Evolutionary conservation across 2,113 vertebrate genomes (phyloP), one percentile per base, ranked within the genome.

Genomic region (Cyphomyrus plagiostoma): DNA sequence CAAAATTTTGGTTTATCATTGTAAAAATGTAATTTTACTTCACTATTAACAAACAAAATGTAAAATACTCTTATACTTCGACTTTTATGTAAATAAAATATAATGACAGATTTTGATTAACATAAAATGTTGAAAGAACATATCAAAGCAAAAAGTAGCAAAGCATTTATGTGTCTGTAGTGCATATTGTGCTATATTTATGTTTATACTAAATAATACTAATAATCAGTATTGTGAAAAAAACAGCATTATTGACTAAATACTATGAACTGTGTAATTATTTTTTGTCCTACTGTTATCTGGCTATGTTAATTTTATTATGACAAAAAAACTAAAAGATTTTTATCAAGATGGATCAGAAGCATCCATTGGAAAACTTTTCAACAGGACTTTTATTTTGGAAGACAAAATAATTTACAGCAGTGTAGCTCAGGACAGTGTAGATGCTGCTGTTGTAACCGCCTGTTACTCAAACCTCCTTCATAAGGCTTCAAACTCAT

Each of bases 401-500:
- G n/a, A 87, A 52, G 50, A 87, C 23, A 4, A 87, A 87, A n/a
- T 66, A 21, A 15, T 88, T 66, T 88, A 45, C 42, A 46, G 30
- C 11, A 35, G 7, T 87, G 46, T 53, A n/a, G 45, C 30, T 85
- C 10, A 52, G 49, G 13, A 30, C n/a, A 56, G 2, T 30, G 39
- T 45, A 88, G 19, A 66, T 42, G 35, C 15, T 66, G 10, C 39
- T 88, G 52, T 19, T 11, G 3, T 62, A 35, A 8, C 42, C 21
- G 5, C 21, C 56, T 35, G 49, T 53, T 58, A n/a, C 19, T 26
- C 19, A 46, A 62, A 8, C 30, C 8, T 15, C 50, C 84, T 93
- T 93, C 97, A 99, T 97, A 99, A 96, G 17, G 97, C 96, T 93
- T 99, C 98, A 82, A 99, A 99, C 95, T 99, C 98, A 9, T 99